Evolutionary conservation across 2,113 vertebrate species (phyloP).

Genomic region (Athene noctua): DNA sequence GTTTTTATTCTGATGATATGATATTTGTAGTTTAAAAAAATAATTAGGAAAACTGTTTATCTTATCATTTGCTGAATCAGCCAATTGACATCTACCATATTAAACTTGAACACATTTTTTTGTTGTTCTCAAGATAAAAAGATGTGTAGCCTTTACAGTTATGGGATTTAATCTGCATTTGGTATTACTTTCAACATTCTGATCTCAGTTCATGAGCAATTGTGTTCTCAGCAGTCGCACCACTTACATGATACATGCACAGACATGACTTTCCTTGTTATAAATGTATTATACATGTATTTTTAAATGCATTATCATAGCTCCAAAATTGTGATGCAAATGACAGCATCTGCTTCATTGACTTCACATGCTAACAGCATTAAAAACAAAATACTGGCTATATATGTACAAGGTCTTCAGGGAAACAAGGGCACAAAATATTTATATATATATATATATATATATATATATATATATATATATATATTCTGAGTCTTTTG

Average conservation of each 20-base stretch:
- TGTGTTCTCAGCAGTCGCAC: not conserved
- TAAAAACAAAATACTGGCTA: not conserved
- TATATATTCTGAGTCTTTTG: not conserved
- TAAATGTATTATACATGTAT: not conserved
- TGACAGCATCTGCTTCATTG: not conserved
- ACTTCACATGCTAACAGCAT: not conserved
- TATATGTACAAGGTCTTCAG: not conserved
- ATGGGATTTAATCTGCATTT: not conserved
- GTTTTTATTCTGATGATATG: not conserved
- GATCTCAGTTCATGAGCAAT: not conserved
- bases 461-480: no score
- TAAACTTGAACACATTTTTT: not conserved
- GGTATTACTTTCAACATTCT: not conserved
- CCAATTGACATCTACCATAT: not conserved
- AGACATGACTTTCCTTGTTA: not conserved
- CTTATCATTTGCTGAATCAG: not conserved
- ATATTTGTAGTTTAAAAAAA: not conserved
- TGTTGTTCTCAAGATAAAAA: not conserved
- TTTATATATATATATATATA: no score
- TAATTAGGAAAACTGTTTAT: not conserved
- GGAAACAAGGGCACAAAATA: not conserved
- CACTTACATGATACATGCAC: not conserved
- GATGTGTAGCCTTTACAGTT: not conserved
- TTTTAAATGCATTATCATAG: not conserved
- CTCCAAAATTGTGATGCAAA: not conserved